phyloP scores from a whole-genome alignment of 35 echinoderm and acorn worm genomes.

The Amphiura filiformis region DNA sequence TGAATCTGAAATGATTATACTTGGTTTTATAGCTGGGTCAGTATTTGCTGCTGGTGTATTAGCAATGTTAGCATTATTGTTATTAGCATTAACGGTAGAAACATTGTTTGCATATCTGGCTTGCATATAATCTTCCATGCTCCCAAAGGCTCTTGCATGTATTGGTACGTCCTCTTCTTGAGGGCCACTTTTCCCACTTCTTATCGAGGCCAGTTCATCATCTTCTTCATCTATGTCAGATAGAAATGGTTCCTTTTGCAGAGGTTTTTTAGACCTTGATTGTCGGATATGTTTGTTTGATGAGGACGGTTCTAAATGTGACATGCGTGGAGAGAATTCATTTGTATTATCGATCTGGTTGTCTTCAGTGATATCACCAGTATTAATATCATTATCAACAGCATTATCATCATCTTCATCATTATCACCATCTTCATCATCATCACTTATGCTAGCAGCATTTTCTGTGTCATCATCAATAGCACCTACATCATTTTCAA shows the following conservation, averaged over 20 bases:
- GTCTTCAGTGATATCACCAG: too few relatives aligned
- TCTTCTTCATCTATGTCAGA: neutral
- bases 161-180: neutral
- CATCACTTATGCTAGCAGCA: too few relatives aligned
- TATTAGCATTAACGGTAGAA: neutral
- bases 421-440: too few relatives aligned
- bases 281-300: too few relatives aligned
- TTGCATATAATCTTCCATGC: neutral
- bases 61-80: neutral
- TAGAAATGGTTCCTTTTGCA: neutral
- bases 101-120: neutral
- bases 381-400: too few relatives aligned
- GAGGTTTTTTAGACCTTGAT: neutral
- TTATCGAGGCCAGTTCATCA: neutral
- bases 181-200: neutral
- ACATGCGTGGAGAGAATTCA: too few relatives aligned
- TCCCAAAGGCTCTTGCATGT: neutral
- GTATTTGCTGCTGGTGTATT: neutral
- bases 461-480: neutral
- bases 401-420: too few relatives aligned
- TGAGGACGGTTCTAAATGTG: too few relatives aligned
- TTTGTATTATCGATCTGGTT: too few relatives aligned
- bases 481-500: neutral
- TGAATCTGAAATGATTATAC: too few relatives aligned
- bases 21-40: too few relatives aligned